Evolutionary conservation across 2,888 invertebrate species (phyloP), one percentile per base, ranked within the genome.

Genomic region (Tetanocera ferruginea): DNA sequence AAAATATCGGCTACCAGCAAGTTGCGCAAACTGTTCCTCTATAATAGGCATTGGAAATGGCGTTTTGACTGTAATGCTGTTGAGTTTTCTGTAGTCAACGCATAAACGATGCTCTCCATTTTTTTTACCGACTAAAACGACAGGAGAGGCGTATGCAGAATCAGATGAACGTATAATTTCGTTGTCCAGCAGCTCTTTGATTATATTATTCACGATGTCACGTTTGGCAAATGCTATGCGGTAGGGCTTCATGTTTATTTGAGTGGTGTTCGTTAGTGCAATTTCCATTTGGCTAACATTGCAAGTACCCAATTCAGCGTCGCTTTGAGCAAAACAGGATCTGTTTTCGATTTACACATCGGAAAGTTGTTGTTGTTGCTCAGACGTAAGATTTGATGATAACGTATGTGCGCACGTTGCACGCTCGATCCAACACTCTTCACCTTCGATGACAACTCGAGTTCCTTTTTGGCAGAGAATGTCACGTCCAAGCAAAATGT

Each of bases 21-120:
- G 34, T 34, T 79, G 76, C 5, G 76, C 78, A 49, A 76, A 79
- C 43, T 76, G 72, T 57, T 76, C 76, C n/a, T 76, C 78, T 76
- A 78, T 73, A 43, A 66, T 72, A 5, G 79, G 79, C 76, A 79
- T 78, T 3, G 79, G 79, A n/a, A 67, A 76, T 9, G 73, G 71
- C n/a, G 66, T 76, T 43, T 76, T 78, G 1, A 52, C 57, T 2
- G 78, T 78, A 5, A 78, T 71, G 14, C 52, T 52, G 25, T 82
- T 80, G 28, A 81, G 28, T 1, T 19, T 11, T 1, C 78, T 64
- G 17, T 78, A 82, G 37, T 81, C 79, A 3, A 81, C 76, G 72
- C 78, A 79, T 28, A 78, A 67, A 34, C 79, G 71, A 49, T 78
- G 76, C 67, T 81, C 77, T 6, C 78, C 79, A 51, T 80, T 81